Evolutionary conservation across 2,888 invertebrate genomes (phyloP).

Genomic region (Itoplectis maculator): DNA sequence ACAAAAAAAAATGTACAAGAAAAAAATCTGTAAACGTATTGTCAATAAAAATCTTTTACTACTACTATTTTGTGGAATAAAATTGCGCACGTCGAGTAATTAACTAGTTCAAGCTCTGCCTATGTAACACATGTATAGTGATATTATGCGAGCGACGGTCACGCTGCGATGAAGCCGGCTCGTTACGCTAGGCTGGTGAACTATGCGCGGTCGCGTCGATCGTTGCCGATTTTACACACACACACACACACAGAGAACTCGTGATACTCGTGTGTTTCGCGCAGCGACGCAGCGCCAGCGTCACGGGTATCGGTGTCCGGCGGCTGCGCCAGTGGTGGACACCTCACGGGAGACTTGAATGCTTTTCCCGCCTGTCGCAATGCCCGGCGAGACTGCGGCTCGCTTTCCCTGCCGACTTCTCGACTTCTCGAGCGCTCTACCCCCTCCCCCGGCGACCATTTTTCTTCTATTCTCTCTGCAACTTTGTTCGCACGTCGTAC

Average conservation of each 20-base stretch:
- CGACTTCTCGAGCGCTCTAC: constrained; percentile 10
- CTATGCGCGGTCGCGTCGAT: constrained; percentile 21
- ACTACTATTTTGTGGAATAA: background rate
- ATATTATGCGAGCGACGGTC: constrained; percentile 40
- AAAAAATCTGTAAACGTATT: too few species aligned
- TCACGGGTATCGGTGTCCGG: background rate
- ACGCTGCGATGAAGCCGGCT: constrained; percentile 32
- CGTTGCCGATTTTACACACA: constrained; percentile 14
- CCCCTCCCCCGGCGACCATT: too few species aligned
- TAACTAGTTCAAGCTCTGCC: background rate
- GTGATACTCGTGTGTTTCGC: constrained; percentile 20
- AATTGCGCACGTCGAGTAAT: too few species aligned
- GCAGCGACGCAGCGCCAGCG: constrained; percentile 1
- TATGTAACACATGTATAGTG: background rate
- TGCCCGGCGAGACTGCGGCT: constrained; percentile 36
- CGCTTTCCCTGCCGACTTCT: constrained; percentile 32
- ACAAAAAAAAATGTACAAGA: too few species aligned
- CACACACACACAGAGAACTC: background rate
- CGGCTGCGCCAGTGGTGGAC: background rate
- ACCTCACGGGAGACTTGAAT: constrained; percentile 56
- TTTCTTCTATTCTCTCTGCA: background rate
- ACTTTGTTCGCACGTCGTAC: constrained; percentile 14
- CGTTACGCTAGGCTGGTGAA: constrained; percentile 52
- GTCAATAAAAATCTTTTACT: too few species aligned
- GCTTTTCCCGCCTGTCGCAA: constrained; percentile 34